Conservation (phyloP, 2,888 invertebrate species). For the Campaea margaritaria region DNA sequence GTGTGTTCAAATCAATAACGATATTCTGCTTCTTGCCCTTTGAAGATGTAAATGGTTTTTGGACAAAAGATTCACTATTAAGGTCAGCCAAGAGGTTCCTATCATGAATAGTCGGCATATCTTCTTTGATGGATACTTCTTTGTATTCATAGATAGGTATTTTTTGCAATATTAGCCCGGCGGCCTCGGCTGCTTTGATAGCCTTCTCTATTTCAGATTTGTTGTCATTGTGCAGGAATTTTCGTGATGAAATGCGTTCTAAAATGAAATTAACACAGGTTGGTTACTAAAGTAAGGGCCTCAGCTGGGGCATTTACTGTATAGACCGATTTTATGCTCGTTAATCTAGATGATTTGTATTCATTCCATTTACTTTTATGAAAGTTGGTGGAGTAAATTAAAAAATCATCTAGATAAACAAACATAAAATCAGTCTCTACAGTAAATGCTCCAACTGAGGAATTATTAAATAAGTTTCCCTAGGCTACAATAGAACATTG, state of each 20-base stretch:
- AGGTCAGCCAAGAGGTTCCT: constrained; percentile 88
- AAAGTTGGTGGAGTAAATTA: too few relatives aligned
- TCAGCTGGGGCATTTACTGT: too few relatives aligned
- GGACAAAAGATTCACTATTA: constrained; percentile 88
- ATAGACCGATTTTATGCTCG: too few relatives aligned
- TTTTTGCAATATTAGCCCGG: constrained; percentile 79
- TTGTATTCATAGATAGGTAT: constrained; percentile 81
- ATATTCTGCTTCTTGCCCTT: constrained; percentile 88
- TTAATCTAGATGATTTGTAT: too few relatives aligned
- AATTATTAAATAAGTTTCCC: too few relatives aligned
- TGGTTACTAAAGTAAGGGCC: too few relatives aligned
- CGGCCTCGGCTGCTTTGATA: constrained; percentile 81
- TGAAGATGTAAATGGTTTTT: constrained; percentile 85
- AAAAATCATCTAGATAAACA: too few relatives aligned
- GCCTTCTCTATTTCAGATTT: constrained; percentile 78
- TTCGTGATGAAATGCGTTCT: constrained; percentile 59
- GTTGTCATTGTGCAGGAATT: constrained; percentile 70
- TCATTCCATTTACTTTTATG: too few relatives aligned
- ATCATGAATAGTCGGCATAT: constrained; percentile 83
- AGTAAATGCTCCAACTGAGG: too few relatives aligned
- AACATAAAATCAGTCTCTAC: too few relatives aligned
- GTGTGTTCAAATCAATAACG: constrained; percentile 89
- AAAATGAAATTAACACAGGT: constrained; percentile 40
- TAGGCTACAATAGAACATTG: too few relatives aligned
- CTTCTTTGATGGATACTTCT: constrained; percentile 77